These are phyloP conservation scores for Scrobipalpa atriplicella DNA, from an alignment of 2,888 invertebrate species.

Conservation along the genomic window DNA sequence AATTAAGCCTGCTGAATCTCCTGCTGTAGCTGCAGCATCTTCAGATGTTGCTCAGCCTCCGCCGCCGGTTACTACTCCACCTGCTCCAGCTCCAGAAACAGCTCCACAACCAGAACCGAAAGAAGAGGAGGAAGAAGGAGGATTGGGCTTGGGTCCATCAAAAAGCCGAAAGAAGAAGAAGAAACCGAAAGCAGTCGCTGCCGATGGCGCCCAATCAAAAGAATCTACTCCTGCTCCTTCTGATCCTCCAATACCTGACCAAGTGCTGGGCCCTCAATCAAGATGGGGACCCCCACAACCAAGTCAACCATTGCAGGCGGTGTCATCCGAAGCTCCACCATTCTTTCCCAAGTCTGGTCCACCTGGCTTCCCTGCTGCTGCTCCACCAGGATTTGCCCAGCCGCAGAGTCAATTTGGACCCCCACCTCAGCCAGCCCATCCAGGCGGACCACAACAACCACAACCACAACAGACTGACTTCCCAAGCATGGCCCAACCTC, in stretches of 20 bases:
- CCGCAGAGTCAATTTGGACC: conserved; percentile 10
- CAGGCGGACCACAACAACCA: background rate
- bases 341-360: background rate
- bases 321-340: background rate
- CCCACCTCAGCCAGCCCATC: background rate
- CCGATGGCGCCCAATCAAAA: background rate
- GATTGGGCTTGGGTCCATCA: conserved; percentile 37
- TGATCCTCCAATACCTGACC: background rate
- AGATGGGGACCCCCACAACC: background rate
- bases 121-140: conserved; percentile 22
- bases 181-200: conserved; percentile 23
- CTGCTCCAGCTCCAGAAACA: conserved; percentile 30
- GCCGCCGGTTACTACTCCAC: background rate
- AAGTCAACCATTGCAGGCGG: background rate
- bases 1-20: conserved; percentile 9
- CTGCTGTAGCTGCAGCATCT: conserved; percentile 18
- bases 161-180: conserved; percentile 37
- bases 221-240: conserved; percentile 8
- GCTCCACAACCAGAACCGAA: background rate
- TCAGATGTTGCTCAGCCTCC: background rate
- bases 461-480: conserved; percentile 11
- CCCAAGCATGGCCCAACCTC: background rate
- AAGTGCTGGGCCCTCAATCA: background rate
- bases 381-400: background rate
- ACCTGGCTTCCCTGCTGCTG: background rate